Evolutionary conservation across 1,140 invertebrate genomes (phyloP).

Genomic region (Zaprionus gabonicus): DNA sequence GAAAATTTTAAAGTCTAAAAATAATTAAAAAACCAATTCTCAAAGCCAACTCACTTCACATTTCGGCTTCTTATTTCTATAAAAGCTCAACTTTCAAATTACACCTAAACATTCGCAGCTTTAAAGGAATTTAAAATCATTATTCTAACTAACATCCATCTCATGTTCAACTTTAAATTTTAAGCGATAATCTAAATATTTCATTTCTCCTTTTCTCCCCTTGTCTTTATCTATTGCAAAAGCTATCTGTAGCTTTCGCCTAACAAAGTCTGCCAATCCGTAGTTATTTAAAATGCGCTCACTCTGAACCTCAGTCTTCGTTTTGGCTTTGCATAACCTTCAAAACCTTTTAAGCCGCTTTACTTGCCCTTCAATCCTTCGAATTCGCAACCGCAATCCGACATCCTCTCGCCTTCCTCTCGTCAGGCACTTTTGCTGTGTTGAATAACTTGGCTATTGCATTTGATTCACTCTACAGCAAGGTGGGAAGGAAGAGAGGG

Average conservation of each 20-base stretch:
- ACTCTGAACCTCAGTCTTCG: background rate
- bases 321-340: constrained; percentile 54
- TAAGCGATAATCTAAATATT: background rate
- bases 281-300: constrained; percentile 18
- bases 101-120: background rate
- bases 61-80: too few species aligned
- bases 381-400: constrained; percentile 36
- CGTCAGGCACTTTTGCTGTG: background rate
- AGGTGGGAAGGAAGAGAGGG: background rate
- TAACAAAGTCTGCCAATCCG: constrained; percentile 12
- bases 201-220: background rate
- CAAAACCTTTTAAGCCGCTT: constrained; percentile 73
- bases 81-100: background rate
- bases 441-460: constrained; percentile 47
- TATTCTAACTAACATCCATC: background rate
- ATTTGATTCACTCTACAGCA: constrained; percentile 58
- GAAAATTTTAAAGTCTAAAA: too few species aligned
- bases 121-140: background rate
- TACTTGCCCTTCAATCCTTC: constrained; percentile 61
- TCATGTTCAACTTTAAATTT: background rate
- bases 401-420: constrained; percentile 39
- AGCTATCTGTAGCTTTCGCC: background rate
- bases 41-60: too few species aligned
- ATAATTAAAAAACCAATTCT: too few species aligned
- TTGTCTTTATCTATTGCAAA: background rate